These are phyloP conservation scores for Elaphurus davidianus DNA, from an alignment of 2,113 vertebrate genomes.

Conservation along the genomic window DNA sequence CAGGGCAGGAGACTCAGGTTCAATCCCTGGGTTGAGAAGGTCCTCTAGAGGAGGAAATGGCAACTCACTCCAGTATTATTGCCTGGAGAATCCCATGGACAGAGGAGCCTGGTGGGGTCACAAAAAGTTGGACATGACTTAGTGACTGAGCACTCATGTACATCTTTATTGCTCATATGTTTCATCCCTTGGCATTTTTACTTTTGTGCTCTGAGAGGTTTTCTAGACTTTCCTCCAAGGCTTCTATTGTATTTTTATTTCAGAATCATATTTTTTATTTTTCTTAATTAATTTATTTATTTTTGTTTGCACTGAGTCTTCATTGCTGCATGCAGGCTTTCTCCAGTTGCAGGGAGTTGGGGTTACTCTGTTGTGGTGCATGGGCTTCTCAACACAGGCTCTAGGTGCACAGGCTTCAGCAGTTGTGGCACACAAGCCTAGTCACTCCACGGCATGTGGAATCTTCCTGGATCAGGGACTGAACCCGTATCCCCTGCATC, in stretches of 20 bases:
- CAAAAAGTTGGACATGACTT: background rate
- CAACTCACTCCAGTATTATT: background rate
- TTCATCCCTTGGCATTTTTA: background rate
- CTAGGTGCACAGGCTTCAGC: background rate
- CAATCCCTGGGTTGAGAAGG: background rate
- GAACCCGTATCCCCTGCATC: background rate
- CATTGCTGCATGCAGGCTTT: background rate
- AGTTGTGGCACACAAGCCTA: background rate
- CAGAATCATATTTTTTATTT: background rate
- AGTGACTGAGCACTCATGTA: background rate
- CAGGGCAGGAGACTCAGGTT: background rate
- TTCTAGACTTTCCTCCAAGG: background rate
- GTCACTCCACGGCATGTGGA: background rate
- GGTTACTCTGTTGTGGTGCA: background rate
- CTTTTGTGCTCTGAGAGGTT: background rate
- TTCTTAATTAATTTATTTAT: background rate
- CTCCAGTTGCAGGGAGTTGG: background rate
- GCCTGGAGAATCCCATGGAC: background rate
- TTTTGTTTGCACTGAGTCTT: background rate
- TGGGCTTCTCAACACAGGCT: background rate
- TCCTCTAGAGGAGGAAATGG: background rate
- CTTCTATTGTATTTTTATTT: background rate
- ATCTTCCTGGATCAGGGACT: background rate
- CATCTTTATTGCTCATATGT: background rate
- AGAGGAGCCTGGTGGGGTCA: background rate